Base-by-base conservation (phyloP, 2,113 vertebrate species). In the Leptobrachium leishanense region DNA sequence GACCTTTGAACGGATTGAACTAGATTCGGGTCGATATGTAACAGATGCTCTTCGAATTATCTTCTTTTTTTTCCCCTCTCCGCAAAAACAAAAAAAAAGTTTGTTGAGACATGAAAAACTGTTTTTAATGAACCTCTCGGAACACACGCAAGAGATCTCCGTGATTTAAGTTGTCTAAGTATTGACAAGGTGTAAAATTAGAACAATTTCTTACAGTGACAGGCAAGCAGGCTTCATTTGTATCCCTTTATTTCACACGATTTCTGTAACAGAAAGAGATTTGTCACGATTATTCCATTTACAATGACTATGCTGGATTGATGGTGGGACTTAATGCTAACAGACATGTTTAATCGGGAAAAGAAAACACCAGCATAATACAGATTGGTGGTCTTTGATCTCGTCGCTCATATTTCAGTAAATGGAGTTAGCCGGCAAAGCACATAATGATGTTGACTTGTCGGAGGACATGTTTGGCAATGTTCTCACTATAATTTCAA, bases 181-280 rank as follows among this genome's bases (percentile, higher is more conserved):
- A 68, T 81, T 68, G 78, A 81, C 71, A 81, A 74, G 78, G 72
- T 81, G 53, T 50, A 81, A 81, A 81, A 81, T 74, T 81, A 74
- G 64, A 68, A 71, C 64, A 74, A 81, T 81, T 74, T 54, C 72
- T 67, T 62, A 57, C 64, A 31, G 68, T 68, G 64, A 74, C 78
- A 68, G 78, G 41, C 55, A 46, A 68, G 73, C 71, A 68, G 43
- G 65, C 1, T 50, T 59, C 78, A 81, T 81, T 81, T 81, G 72
- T 81, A 74, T 81, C 78, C 43, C 71, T 81, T 81, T 81, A 81
- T 71, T 74, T 41, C 1, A 55, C 15, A 74, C 43, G 53, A 39
- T 68, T 59, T 40, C 72, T 74, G 71, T 12, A 68, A 43, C 64
- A 62, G 71, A 72, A 20, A 11, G 64, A 68, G 57, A 81, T 81